Conservation (phyloP, 53 echinoderm and acorn worm species). For the Paracentrotus lividus region DNA sequence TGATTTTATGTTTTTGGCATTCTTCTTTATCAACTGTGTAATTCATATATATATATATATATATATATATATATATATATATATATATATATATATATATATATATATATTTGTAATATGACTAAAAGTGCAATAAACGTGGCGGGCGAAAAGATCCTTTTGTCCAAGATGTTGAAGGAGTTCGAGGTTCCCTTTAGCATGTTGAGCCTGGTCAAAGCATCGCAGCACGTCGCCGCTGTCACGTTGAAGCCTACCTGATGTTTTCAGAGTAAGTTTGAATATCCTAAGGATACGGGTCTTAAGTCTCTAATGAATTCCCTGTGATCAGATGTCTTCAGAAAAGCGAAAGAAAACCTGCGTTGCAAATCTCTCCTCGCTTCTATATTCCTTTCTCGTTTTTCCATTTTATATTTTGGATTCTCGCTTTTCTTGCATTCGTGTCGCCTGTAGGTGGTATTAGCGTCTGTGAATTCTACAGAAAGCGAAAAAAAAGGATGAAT, state of each 20-base stretch:
- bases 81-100: too few species aligned
- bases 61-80: too few species aligned
- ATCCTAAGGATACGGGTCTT: conserved; percentile 35
- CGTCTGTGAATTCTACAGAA: conserved; percentile 12
- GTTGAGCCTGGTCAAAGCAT: too few species aligned
- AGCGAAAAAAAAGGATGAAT: neutral
- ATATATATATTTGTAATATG: too few species aligned
- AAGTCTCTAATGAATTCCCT: conserved; percentile 46
- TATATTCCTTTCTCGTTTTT: neutral
- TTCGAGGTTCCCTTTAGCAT: too few species aligned
- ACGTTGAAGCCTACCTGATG: neutral
- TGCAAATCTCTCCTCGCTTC: conserved; percentile 40
- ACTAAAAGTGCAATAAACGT: too few species aligned
- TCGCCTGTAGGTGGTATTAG: conserved; percentile 35
- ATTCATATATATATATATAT: too few species aligned
- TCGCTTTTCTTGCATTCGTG: neutral
- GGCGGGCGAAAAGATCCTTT: too few species aligned
- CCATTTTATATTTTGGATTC: too few species aligned
- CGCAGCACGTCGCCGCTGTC: neutral
- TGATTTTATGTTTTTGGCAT: too few species aligned
- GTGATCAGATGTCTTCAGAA: conserved; percentile 18
- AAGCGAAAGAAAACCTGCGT: conserved; percentile 35
- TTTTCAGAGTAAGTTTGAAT: conserved; percentile 1
- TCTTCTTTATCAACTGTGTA: too few species aligned
- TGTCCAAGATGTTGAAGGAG: too few species aligned